A percentile compares a stretch with the other conserved stretches of the same genome.
These are phyloP conservation scores for Lasioglossum pauxillum DNA, from an alignment of 2,888 invertebrate species.

Conservation along the genomic window DNA sequence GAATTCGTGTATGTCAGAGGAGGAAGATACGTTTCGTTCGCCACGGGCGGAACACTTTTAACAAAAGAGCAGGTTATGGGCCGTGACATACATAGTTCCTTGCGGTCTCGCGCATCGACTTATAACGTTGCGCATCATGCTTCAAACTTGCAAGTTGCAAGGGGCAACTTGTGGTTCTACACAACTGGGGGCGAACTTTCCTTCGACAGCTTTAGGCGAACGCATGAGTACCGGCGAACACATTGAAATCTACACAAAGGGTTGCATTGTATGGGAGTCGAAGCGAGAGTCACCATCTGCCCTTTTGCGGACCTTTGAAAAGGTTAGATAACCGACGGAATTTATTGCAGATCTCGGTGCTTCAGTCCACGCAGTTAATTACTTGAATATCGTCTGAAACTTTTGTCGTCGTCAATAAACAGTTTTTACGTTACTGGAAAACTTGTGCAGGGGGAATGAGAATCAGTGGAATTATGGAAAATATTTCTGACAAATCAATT, in stretches of 20 bases:
- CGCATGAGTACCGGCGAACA: conserved; percentile 32
- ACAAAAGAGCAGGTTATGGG: conserved; percentile 62
- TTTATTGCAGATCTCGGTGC: not conserved
- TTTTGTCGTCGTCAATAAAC: not conserved
- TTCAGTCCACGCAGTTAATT: not conserved
- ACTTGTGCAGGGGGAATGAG: not conserved
- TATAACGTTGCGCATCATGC: conserved; percentile 64
- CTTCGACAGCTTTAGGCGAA: conserved; percentile 52
- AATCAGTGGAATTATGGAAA: not conserved
- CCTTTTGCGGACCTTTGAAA: conserved; percentile 10
- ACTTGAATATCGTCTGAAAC: not conserved
- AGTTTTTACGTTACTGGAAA: not conserved
- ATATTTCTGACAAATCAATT: not conserved
- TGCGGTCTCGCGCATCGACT: conserved; percentile 63
- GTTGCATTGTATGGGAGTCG: conserved; percentile 36
- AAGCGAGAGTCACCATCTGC: conserved; percentile 22
- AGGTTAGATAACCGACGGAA: conserved; percentile 3
- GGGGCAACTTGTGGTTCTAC: conserved; percentile 67
- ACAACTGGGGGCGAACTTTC: conserved; percentile 67
- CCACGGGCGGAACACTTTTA: conserved; percentile 51
- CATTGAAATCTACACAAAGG: conserved; percentile 52
- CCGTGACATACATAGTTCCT: conserved; percentile 67
- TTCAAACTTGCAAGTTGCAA: conserved; percentile 61
- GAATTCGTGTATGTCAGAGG: not conserved
- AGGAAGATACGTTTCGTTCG: conserved; percentile 14